These are phyloP conservation scores for Bubalus kerabau DNA, from an alignment of 2,113 vertebrate species.

Conservation along the genomic window DNA sequence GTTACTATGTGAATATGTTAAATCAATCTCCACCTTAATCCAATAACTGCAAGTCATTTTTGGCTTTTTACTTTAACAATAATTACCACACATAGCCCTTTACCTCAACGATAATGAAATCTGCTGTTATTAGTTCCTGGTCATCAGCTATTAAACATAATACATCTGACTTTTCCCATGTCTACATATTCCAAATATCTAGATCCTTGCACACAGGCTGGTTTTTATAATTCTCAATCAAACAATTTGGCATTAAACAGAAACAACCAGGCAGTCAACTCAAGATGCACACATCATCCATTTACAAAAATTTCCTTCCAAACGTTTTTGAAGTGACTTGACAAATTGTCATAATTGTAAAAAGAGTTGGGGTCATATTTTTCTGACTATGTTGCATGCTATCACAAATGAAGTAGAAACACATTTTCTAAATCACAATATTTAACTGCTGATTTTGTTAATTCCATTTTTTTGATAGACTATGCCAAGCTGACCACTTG, in stretches of 20 bases:
- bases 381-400: constrained; percentile 37
- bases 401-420: constrained; percentile 51
- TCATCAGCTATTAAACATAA: constrained; percentile 75
- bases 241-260: constrained; percentile 46
- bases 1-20: constrained; percentile 82
- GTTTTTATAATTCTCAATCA: constrained; percentile 35
- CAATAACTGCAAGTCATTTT: constrained; percentile 80
- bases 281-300: constrained; percentile 78
- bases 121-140: constrained; percentile 75
- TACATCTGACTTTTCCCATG: constrained; percentile 61
- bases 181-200: constrained; percentile 42
- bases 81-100: constrained; percentile 75
- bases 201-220: constrained; percentile 34
- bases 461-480: constrained; percentile 51
- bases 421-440: constrained; percentile 38
- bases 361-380: constrained; percentile 47
- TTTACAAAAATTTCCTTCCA: constrained; percentile 64
- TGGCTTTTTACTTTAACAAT: constrained; percentile 76
- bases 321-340: constrained; percentile 65
- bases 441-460: neutral
- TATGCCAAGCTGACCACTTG: neutral
- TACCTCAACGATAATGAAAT: constrained; percentile 71
- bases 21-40: constrained; percentile 83
- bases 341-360: constrained; percentile 30
- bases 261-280: constrained; percentile 75